Conservation (phyloP, 1,140 invertebrate species). For the Bombus superbus region DNA sequence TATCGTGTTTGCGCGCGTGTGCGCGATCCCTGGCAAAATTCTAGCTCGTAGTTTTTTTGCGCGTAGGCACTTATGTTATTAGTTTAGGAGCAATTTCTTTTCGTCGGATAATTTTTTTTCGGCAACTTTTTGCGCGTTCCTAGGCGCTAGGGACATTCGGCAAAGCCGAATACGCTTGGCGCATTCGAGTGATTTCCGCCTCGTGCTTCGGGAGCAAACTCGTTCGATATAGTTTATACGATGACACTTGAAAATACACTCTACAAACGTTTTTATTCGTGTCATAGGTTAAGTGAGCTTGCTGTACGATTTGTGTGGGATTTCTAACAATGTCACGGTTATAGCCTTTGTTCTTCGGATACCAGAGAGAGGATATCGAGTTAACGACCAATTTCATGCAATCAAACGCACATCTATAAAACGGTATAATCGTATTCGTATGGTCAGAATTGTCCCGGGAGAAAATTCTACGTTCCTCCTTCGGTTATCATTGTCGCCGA, state of each 20-base stretch:
- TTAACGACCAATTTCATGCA: conserved; percentile 48
- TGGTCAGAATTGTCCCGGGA: background rate
- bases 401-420: conserved; percentile 21
- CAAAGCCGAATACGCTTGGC: too few relatives aligned
- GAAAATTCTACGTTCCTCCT: background rate
- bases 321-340: conserved; percentile 38
- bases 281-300: conserved; percentile 10
- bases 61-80: background rate
- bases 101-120: background rate
- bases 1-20: conserved; percentile 12
- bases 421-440: conserved; percentile 31
- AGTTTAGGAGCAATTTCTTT: background rate
- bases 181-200: too few relatives aligned
- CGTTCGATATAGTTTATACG: background rate
- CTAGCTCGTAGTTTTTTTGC: background rate
- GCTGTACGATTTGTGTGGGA: conserved; percentile 27
- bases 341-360: conserved; percentile 24
- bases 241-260: background rate
- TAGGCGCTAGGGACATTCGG: too few relatives aligned
- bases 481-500: background rate
- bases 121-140: background rate
- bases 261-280: conserved; percentile 11
- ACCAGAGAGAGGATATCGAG: background rate
- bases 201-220: background rate
- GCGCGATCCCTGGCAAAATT: conserved; percentile 15